phyloP scores from a whole-genome alignment of 2,797 vertebrate genomes.

The Hemitrygon akajei region DNA sequence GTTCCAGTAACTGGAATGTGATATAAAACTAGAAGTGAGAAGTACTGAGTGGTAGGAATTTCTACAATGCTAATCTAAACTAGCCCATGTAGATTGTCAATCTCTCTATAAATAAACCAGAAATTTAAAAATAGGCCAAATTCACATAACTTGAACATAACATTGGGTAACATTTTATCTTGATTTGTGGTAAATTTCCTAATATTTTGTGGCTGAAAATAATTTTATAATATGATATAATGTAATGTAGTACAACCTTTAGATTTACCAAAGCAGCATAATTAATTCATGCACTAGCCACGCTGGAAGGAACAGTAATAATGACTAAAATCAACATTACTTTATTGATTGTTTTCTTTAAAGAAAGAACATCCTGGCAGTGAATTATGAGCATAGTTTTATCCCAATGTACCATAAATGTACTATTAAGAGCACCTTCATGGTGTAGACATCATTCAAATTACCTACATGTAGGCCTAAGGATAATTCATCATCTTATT shows the following conservation, averaged over 20 bases:
- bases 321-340: neutral
- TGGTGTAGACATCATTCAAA: neutral
- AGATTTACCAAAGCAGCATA: neutral
- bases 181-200: neutral
- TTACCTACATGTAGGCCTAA: neutral
- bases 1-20: neutral
- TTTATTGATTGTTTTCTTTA: neutral
- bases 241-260: too few relatives aligned
- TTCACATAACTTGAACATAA: neutral
- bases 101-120: neutral
- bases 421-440: neutral
- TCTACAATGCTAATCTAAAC: neutral
- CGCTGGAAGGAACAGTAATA: neutral
- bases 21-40: neutral
- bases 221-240: neutral
- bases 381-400: neutral
- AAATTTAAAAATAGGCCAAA: neutral
- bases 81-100: neutral
- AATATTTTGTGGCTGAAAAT: neutral
- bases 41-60: neutral
- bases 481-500: neutral
- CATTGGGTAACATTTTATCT: neutral
- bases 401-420: neutral
- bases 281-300: neutral
- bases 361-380: neutral